These are phyloP conservation scores for Xestia rhomboidea DNA, from an alignment of 2,888 invertebrate genomes.

Conservation along the genomic window DNA sequence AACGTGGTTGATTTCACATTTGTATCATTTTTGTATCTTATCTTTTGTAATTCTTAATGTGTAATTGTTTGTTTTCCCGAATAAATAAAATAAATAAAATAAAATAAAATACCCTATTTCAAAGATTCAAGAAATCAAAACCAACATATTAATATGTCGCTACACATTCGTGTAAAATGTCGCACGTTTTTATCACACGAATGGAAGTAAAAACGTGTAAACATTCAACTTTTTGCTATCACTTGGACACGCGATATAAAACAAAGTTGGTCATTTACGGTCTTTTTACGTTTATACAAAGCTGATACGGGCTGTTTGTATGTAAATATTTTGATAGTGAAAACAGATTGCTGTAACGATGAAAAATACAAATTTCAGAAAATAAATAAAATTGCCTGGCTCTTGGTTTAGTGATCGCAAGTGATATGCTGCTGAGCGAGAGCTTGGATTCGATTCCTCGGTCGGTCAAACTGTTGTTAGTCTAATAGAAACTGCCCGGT, in stretches of 20 bases:
- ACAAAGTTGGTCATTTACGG: constrained; percentile 6
- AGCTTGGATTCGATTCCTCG: background rate
- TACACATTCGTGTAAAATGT: background rate
- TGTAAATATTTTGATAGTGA: constrained; percentile 4
- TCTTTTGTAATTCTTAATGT: too few species aligned
- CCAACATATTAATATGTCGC: background rate
- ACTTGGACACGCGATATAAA: constrained; percentile 1
- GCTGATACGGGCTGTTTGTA: constrained; percentile 19
- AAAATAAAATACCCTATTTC: too few species aligned
- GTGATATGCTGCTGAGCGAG: background rate
- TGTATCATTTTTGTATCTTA: too few species aligned
- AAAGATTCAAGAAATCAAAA: background rate
- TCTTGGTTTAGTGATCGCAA: background rate
- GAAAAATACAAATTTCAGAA: background rate
- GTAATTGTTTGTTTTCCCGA: too few species aligned
- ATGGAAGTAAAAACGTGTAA: constrained; percentile 25
- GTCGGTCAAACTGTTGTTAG: background rate
- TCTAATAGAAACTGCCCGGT: too few species aligned
- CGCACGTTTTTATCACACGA: constrained; percentile 4
- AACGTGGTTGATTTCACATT: too few species aligned
- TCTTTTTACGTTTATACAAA: constrained; percentile 26
- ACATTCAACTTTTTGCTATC: background rate
- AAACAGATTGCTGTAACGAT: background rate
- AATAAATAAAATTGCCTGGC: background rate
- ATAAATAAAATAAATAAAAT: too few species aligned